Percentiles rank a stretch among this genome's conserved stretches.
Evolutionary conservation across 2,888 invertebrate genomes (phyloP).

Genomic region (Caenorhabditis sp.): DNA sequence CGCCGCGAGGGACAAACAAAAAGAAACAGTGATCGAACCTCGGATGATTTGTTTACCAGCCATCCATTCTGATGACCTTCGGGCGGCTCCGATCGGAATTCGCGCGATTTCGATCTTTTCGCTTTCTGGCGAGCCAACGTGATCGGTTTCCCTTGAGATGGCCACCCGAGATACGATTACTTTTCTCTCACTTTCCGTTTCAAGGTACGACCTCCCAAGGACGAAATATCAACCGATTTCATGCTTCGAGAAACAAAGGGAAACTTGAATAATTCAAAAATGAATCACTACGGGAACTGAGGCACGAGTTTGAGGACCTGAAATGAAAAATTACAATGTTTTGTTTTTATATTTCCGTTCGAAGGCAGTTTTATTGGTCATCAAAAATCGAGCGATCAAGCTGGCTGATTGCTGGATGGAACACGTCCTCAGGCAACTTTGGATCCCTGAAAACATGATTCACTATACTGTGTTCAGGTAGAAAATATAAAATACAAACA

Average conservation of each 20-base stretch:
- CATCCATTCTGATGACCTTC: slow-evolving; percentile 31
- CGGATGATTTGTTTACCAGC: slow-evolving; percentile 27
- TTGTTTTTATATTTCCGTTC: neutral
- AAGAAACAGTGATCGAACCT: slow-evolving; percentile 27
- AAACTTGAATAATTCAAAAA: neutral
- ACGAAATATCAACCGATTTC: slow-evolving; percentile 43
- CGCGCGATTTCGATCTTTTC: slow-evolving; percentile 21
- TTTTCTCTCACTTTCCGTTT: slow-evolving; percentile 35
- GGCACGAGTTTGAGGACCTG: neutral
- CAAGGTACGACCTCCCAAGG: slow-evolving; percentile 22
- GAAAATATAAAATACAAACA: no score
- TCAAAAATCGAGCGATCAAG: slow-evolving; percentile 22
- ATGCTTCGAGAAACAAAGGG: slow-evolving; percentile 26
- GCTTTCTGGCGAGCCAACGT: slow-evolving; percentile 31
- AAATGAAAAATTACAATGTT: neutral
- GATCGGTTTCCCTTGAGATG: slow-evolving; percentile 20
- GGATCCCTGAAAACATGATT: neutral
- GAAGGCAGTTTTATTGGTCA: slow-evolving; percentile 9
- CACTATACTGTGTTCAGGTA: no score
- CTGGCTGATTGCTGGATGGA: slow-evolving; percentile 7
- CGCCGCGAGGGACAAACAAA: slow-evolving; percentile 45
- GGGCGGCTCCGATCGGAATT: slow-evolving; percentile 24
- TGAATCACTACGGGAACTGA: neutral
- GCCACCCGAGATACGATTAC: slow-evolving; percentile 17
- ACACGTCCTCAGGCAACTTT: neutral